These are phyloP conservation scores for Leptopilina myrica DNA, from an alignment of 2,888 invertebrate species.

Conservation along the genomic window DNA sequence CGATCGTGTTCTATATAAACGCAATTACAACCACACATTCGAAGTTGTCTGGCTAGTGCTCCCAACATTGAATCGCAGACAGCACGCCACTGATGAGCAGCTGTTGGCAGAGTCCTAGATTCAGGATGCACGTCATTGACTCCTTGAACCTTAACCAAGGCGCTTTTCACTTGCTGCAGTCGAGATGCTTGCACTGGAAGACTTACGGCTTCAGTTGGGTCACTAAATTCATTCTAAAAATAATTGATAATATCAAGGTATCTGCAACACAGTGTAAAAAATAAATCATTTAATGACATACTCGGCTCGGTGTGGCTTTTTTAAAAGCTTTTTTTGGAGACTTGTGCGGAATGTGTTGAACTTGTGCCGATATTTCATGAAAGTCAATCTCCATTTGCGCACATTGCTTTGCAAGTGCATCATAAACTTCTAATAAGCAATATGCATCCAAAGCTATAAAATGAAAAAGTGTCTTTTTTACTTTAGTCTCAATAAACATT, in stretches of 20 bases:
- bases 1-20: constrained; percentile 77
- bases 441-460: constrained; percentile 88
- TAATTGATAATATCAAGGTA: background rate
- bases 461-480: background rate
- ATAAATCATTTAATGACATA: constrained; percentile 42
- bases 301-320: constrained; percentile 60
- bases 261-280: background rate
- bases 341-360: constrained; percentile 70
- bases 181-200: background rate
- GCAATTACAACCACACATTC: constrained; percentile 82
- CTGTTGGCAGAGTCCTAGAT: constrained; percentile 30
- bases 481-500: constrained; percentile 18
- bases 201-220: background rate
- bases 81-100: constrained; percentile 69
- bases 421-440: constrained; percentile 89
- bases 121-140: constrained; percentile 1
- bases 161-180: background rate
- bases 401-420: constrained; percentile 79
- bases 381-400: constrained; percentile 79
- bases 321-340: constrained; percentile 78
- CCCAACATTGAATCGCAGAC: constrained; percentile 82
- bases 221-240: constrained; percentile 2
- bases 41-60: constrained; percentile 81
- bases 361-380: constrained; percentile 81
- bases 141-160: background rate